These are phyloP conservation scores for Crotalus horridus DNA, from an alignment of 2,113 vertebrate genomes.

Conservation along the genomic window DNA sequence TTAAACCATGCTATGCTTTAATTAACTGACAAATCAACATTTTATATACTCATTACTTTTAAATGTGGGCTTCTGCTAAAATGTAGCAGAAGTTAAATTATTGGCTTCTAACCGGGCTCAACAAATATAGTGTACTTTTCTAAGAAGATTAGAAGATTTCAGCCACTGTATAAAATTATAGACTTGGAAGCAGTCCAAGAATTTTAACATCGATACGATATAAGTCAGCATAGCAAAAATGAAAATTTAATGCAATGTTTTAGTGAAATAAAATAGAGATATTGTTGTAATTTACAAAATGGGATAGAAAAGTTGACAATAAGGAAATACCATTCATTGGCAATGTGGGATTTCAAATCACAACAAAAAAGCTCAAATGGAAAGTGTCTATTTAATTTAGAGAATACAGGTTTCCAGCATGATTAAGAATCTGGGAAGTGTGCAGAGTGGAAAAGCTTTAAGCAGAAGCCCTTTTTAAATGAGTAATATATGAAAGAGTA, in stretches of 20 bases:
- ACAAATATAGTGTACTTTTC: constrained; percentile 44
- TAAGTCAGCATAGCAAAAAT: constrained; percentile 17
- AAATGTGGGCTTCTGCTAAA: constrained; percentile 11
- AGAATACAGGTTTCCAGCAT: background rate
- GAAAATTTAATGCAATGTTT: background rate
- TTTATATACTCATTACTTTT: constrained; percentile 18
- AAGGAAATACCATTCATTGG: background rate
- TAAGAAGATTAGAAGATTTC: constrained; percentile 60
- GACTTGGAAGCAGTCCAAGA: constrained; percentile 59
- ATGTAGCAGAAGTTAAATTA: background rate
- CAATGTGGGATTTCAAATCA: background rate
- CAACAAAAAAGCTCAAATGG: background rate
- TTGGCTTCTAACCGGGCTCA: background rate
- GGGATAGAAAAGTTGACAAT: background rate
- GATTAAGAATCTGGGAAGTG: background rate
- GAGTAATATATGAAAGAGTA: background rate
- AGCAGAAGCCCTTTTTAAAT: background rate
- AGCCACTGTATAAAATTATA: constrained; percentile 44
- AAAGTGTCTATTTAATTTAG: background rate
- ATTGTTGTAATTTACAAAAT: background rate
- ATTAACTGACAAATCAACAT: background rate
- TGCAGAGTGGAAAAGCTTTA: background rate
- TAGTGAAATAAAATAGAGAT: background rate
- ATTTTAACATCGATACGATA: constrained; percentile 48
- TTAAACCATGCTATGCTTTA: background rate